Evolutionary conservation across 2,113 vertebrate genomes (phyloP).

Genomic region (Caloenas nicobarica): DNA sequence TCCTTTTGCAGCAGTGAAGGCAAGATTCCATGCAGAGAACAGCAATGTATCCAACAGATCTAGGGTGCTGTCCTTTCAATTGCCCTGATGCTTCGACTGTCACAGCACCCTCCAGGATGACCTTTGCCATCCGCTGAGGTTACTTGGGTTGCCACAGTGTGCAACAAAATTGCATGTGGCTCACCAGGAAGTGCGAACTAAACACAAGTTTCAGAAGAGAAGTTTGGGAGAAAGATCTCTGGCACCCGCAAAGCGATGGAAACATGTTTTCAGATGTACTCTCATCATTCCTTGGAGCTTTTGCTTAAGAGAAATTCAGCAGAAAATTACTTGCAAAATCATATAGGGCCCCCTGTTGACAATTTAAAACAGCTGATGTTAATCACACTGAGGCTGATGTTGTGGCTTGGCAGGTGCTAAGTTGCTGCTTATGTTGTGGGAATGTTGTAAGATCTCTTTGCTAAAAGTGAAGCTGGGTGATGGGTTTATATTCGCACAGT

Average conservation of each 20-base stretch:
- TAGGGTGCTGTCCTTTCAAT: rapidly evolving
- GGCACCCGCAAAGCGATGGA: not conserved
- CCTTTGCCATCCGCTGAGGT: not conserved
- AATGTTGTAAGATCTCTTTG: not conserved
- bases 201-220: not conserved
- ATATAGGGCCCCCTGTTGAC: not conserved
- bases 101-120: not conserved
- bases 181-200: not conserved
- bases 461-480: not conserved
- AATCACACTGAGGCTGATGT: not conserved
- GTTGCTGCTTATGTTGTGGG: not conserved
- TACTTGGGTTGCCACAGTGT: not conserved
- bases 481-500: not conserved
- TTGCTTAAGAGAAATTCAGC: not conserved
- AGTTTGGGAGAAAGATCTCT: not conserved
- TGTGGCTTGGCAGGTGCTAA: constrained; percentile 1
- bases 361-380: not conserved
- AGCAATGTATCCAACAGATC: not conserved
- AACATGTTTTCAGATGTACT: not conserved
- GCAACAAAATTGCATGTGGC: not conserved
- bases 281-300: not conserved
- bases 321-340: constrained; percentile 2
- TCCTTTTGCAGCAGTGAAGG: not conserved
- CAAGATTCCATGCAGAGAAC: not conserved
- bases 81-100: not conserved